Base-by-base conservation (phyloP, 37 sponge, comb jelly and placozoan genomes). In the Mnemiopsis leidyi region DNA sequence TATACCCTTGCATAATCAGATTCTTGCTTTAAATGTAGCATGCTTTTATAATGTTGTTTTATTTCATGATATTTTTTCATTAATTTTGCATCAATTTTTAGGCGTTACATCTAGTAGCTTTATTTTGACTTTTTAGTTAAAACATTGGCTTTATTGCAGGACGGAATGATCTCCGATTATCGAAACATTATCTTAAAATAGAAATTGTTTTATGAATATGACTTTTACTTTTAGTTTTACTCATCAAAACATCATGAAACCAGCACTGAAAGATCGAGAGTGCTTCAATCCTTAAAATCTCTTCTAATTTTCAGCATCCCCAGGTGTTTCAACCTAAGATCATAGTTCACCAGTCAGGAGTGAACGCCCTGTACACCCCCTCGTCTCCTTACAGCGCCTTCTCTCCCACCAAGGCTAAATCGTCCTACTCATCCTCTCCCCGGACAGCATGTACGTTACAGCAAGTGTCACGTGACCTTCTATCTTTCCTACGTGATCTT, bases 291-390 rank as follows among this genome's bases (percentile, higher is more conserved):
- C 61, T 77, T 77, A 31, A 77, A 77, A 34, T 77, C 79, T 34
- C 36, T 16, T 77, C 79, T 77, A 32, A 77, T 39, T 85, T 85
- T 85, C 90, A 85, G 90, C 90, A 85, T 85, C 90, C 90, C 90
- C 90, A 85, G 90, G 90, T 85, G 5, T 85, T 85, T 28, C 90
- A 85, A 26, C 90, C 90, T n/a, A 85, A 85, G 61, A 85, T 85
- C 0, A 85, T 85, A 2, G 90, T 85, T 9, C 90, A 85, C 61
- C 90, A 85, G 25, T 85, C 90, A 7, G 90, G 90, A 23, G 2
- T 85, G 24, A 37, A 39, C 48, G 90, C 90, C 39, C 32, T 85
- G 29, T 40, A 33, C 30, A 40, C 32, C 25, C 90, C 90, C 7
- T 38, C 90, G 2, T 32, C 32, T 13, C 40, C 90, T 18, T 85